A percentile compares a stretch with the other conserved stretches of the same genome.
These are phyloP conservation scores for Hyaena hyaena DNA, from an alignment of 2,113 vertebrate genomes.

Conservation along the genomic window DNA sequence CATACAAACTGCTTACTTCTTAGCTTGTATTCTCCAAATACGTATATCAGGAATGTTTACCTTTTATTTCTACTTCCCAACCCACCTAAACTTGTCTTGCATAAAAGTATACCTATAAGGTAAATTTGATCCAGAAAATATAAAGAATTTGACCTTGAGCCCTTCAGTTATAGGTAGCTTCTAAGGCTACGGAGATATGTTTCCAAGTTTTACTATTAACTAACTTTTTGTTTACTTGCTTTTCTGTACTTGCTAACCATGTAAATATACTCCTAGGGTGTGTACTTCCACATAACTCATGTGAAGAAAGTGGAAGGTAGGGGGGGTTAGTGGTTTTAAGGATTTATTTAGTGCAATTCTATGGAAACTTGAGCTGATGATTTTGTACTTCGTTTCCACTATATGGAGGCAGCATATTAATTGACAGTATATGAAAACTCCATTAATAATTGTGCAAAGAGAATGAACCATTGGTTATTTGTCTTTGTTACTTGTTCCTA, in stretches of 20 bases:
- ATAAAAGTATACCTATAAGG: neutral
- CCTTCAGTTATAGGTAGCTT: neutral
- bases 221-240: neutral
- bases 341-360: slow-evolving; percentile 64
- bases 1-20: neutral
- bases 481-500: slow-evolving; percentile 68
- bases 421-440: slow-evolving; percentile 68
- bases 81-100: neutral
- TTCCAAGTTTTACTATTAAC: slow-evolving; percentile 3
- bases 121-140: neutral
- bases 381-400: slow-evolving; percentile 71
- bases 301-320: neutral
- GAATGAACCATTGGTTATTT: slow-evolving; percentile 67
- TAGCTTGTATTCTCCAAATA: neutral
- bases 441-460: slow-evolving; percentile 76
- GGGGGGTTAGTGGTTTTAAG: neutral
- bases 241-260: neutral
- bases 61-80: slow-evolving; percentile 10
- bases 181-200: neutral
- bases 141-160: neutral
- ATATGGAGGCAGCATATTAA: slow-evolving; percentile 65
- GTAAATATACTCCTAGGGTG: neutral
- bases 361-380: slow-evolving; percentile 71
- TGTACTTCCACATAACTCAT: neutral
- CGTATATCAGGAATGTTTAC: neutral